These are phyloP conservation scores for Sclerodermus sp. DNA, from an alignment of 2,888 invertebrate genomes.

Conservation along the genomic window DNA sequence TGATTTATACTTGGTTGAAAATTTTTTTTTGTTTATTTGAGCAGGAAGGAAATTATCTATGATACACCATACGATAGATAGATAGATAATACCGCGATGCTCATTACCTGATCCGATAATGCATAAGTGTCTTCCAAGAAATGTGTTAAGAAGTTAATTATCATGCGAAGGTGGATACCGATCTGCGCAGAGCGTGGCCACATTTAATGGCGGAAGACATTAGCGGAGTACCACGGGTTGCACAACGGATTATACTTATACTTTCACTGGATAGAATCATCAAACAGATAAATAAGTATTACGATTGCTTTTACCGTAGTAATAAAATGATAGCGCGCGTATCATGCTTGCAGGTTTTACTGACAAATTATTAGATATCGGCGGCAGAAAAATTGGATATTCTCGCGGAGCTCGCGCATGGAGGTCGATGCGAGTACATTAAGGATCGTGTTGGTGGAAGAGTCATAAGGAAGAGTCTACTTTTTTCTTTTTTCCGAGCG, in stretches of 20 bases:
- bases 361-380: too few species aligned
- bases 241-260: constrained; percentile 33
- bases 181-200: neutral
- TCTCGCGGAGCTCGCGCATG: too few species aligned
- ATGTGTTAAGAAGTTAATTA: constrained; percentile 13
- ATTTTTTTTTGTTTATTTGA: too few species aligned
- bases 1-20: too few species aligned
- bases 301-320: constrained; percentile 30
- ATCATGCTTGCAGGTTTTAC: neutral
- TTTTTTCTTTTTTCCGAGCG: too few species aligned
- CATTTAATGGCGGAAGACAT: constrained; percentile 23
- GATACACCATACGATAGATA: constrained; percentile 3
- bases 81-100: constrained; percentile 6
- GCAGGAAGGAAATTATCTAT: too few species aligned
- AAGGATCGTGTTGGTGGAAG: too few species aligned
- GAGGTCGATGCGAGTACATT: too few species aligned
- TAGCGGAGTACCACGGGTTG: constrained; percentile 25
- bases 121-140: constrained; percentile 2
- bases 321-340: constrained; percentile 16
- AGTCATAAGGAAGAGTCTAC: too few species aligned
- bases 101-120: neutral
- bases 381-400: too few species aligned
- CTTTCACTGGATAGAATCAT: constrained; percentile 38
- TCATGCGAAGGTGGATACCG: constrained; percentile 2
- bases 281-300: constrained; percentile 40